Evolutionary conservation across 2,888 invertebrate species (phyloP).

Genomic region (Drosophila mettleri): DNA sequence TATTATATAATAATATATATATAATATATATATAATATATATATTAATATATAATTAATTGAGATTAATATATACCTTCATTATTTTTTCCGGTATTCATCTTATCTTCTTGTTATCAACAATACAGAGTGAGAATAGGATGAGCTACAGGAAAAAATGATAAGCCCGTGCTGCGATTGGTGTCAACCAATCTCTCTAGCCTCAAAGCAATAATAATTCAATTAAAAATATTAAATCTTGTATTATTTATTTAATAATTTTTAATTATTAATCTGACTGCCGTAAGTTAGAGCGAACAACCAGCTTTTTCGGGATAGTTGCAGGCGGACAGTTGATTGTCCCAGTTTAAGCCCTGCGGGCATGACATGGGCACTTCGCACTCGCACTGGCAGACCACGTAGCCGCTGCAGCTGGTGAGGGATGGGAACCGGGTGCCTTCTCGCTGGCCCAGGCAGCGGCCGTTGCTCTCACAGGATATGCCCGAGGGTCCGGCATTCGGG

Average conservation of each 20-base stretch:
- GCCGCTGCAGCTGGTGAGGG: constrained; percentile 52
- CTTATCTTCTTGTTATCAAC: no score
- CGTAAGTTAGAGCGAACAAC: constrained; percentile 38
- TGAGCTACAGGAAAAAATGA: no score
- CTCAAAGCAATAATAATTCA: neutral
- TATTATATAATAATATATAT: no score
- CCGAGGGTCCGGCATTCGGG: constrained; percentile 76
- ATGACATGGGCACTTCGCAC: constrained; percentile 69
- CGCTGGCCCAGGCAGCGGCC: constrained; percentile 63
- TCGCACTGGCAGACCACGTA: constrained; percentile 77
- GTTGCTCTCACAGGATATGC: constrained; percentile 65
- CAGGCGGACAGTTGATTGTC: constrained; percentile 32
- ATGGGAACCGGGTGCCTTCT: constrained; percentile 57
- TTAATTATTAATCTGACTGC: neutral
- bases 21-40: no score
- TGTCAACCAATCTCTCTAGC: no score
- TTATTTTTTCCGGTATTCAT: no score
- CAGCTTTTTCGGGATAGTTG: constrained; percentile 41
- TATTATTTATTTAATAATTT: neutral
- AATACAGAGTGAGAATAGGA: no score
- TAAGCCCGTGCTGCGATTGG: no score
- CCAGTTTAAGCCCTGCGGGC: constrained; percentile 47
- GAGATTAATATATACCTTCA: no score
- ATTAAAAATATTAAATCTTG: no score
- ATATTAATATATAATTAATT: no score